Percentiles rank a stretch among this genome's conserved stretches.
phyloP scores from a whole-genome alignment of 2,888 invertebrate species.

The Nomada ferruginata region DNA sequence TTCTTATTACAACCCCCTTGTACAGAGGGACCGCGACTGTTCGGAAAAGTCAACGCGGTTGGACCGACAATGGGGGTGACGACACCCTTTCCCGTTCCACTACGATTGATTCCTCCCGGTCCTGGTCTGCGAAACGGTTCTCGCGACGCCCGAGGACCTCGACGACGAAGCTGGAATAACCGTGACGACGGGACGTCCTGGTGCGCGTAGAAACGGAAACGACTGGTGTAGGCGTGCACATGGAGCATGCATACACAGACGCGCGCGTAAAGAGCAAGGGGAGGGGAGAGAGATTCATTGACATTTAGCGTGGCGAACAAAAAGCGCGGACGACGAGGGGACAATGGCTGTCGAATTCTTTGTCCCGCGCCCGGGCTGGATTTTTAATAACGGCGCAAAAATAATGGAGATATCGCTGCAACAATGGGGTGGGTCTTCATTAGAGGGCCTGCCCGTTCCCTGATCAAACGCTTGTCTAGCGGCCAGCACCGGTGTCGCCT shows the following conservation, averaged over 20 bases:
- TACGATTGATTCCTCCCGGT: slow-evolving; percentile 68
- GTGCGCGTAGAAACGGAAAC: background rate
- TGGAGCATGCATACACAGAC: background rate
- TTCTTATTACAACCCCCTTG: slow-evolving; percentile 52
- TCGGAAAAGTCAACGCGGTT: slow-evolving; percentile 61
- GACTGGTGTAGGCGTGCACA: slow-evolving; percentile 12
- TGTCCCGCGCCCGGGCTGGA: slow-evolving; percentile 76
- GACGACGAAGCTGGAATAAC: slow-evolving; percentile 7
- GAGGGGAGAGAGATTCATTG: slow-evolving; percentile 78
- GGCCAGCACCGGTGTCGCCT: slow-evolving; percentile 46
- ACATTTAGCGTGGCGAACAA: slow-evolving; percentile 80
- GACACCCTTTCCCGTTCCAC: slow-evolving; percentile 3
- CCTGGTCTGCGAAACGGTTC: slow-evolving; percentile 29
- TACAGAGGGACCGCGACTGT: slow-evolving; percentile 28
- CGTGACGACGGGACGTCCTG: slow-evolving; percentile 15
- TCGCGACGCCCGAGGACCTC: slow-evolving; percentile 31
- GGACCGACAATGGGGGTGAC: slow-evolving; percentile 39
- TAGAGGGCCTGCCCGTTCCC: slow-evolving; percentile 68
- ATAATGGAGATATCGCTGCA: slow-evolving; percentile 80
- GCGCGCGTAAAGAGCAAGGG: slow-evolving; percentile 16
- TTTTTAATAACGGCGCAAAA: slow-evolving; percentile 84
- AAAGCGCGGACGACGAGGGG: slow-evolving; percentile 77
- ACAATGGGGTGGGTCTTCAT: slow-evolving; percentile 80
- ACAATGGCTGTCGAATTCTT: slow-evolving; percentile 83
- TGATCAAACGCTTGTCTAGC: slow-evolving; percentile 74